These are phyloP conservation scores for Philaethria dido DNA, from an alignment of 2,888 invertebrate species.

Conservation along the genomic window DNA sequence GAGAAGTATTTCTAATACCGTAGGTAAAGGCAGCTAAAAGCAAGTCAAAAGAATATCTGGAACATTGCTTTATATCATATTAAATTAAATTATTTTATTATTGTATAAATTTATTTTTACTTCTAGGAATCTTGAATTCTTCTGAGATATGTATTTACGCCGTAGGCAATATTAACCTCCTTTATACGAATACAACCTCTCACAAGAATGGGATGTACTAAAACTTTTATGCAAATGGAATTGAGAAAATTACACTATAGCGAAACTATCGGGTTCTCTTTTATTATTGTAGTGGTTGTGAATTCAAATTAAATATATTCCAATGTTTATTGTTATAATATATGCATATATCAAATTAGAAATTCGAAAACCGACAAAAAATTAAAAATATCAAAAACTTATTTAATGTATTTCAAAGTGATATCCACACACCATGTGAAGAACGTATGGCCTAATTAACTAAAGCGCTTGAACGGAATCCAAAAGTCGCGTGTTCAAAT, in stretches of 20 bases:
- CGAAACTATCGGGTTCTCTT: not conserved
- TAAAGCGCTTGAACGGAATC: no score
- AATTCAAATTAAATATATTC: not conserved
- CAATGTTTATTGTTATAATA: no score
- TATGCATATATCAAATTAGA: no score
- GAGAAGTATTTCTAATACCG: no score
- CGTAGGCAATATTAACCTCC: not conserved
- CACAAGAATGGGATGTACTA: not conserved
- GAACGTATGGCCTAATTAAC: no score
- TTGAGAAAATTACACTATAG: constrained; percentile 5
- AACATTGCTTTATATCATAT: not conserved
- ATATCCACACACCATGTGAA: no score
- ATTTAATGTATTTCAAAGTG: no score
- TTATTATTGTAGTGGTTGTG: not conserved
- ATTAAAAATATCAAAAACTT: no score
- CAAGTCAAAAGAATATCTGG: no score
- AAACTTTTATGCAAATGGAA: constrained; percentile 2
- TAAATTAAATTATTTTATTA: constrained; percentile 1
- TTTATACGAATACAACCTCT: constrained; percentile 12
- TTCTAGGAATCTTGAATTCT: not conserved
- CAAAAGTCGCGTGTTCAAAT: no score
- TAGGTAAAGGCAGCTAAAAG: no score
- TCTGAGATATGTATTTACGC: not conserved
- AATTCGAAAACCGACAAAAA: no score
- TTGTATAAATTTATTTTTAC: not conserved